A percentile compares a stretch with the other conserved stretches of the same genome.
Evolutionary conservation across 2,113 vertebrate species (phyloP).

Genomic region (Zosterops pallidus): DNA sequence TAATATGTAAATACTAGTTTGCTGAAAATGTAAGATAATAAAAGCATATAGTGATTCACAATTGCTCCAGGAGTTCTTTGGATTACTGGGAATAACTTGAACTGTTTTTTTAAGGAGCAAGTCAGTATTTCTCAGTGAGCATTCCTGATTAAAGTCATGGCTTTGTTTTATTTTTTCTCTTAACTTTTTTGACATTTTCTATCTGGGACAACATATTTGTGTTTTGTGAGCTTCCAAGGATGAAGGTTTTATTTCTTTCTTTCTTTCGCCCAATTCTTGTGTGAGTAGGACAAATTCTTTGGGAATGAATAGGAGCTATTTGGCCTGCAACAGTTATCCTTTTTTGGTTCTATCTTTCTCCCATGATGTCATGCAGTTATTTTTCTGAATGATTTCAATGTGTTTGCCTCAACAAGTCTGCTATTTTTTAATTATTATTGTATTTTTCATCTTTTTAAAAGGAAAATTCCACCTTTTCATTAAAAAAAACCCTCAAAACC

Average conservation of each 20-base stretch:
- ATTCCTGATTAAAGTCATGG: background rate
- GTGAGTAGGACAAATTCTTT: conserved; percentile 44
- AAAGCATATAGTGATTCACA: background rate
- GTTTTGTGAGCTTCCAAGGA: conserved; percentile 4
- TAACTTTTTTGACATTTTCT: conserved; percentile 10
- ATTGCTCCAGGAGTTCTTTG: background rate
- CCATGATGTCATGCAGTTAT: conserved; percentile 60
- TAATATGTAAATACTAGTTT: background rate
- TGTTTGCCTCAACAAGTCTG: conserved; percentile 46
- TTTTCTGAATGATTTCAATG: conserved; percentile 65
- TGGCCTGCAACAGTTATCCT: conserved; percentile 40
- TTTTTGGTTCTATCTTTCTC: conserved; percentile 63
- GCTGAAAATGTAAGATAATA: background rate
- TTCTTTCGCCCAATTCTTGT: background rate
- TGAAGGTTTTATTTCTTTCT: conserved; percentile 16
- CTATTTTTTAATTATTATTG: background rate
- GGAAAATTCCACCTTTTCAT: background rate
- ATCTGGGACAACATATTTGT: background rate
- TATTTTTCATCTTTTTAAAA: background rate
- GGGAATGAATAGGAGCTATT: conserved; percentile 52
- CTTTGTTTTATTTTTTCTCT: background rate
- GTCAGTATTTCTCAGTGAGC: background rate
- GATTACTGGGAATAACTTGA: background rate
- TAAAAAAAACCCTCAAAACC: background rate
- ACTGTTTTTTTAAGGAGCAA: background rate